Conservation (phyloP, 2,888 invertebrate species). For the Oxyscelio sp. region DNA sequence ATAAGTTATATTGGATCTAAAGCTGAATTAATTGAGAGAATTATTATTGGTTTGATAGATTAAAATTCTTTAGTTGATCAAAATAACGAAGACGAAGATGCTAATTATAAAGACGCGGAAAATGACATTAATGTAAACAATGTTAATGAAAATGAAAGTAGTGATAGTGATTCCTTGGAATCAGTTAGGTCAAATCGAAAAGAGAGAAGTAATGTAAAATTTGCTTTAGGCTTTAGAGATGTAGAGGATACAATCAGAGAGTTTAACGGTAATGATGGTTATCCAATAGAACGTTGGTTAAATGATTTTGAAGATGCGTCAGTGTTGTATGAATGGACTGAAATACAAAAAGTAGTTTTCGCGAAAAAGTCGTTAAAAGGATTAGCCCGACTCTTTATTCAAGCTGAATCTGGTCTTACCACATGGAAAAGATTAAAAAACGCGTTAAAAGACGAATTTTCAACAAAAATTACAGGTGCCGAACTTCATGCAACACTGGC, state of each 20-base stretch:
- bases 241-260: slow-evolving; percentile 42
- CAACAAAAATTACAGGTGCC: slow-evolving; percentile 3
- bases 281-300: slow-evolving; percentile 46
- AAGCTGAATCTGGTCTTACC: slow-evolving; percentile 35
- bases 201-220: background rate
- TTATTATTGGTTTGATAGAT: background rate
- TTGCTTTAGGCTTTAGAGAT: slow-evolving; percentile 7
- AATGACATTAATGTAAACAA: background rate
- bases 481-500: slow-evolving; percentile 19
- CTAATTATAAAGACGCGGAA: background rate
- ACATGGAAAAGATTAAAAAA: slow-evolving; percentile 31
- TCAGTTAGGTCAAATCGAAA: slow-evolving; percentile 2
- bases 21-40: background rate
- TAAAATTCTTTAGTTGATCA: background rate
- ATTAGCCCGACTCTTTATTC: slow-evolving; percentile 44
- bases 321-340: slow-evolving; percentile 29
- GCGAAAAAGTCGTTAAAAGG: slow-evolving; percentile 43
- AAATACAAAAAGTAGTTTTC: slow-evolving; percentile 44
- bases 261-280: slow-evolving; percentile 26
- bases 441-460: background rate
- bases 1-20: background rate
- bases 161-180: background rate
- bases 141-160: slow-evolving; percentile 9
- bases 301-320: slow-evolving; percentile 46
- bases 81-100: background rate